phyloP scores from a whole-genome alignment of 2,113 vertebrate species.

The Hyla sarda region DNA sequence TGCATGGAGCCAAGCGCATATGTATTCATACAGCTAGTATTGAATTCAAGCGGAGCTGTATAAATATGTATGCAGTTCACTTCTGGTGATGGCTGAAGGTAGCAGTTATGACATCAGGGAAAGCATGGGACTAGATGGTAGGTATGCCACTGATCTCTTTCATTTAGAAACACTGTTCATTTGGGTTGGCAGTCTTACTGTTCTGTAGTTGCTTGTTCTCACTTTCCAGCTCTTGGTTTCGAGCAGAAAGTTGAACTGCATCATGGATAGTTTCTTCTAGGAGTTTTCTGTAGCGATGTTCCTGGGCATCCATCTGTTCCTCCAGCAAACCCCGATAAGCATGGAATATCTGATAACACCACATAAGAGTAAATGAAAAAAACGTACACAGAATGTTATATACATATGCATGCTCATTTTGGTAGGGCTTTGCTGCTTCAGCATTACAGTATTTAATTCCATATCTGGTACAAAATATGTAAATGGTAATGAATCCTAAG shows the following conservation, averaged over 20 bases:
- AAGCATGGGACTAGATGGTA: no score
- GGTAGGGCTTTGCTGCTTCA: not conserved
- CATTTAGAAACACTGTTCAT: no score
- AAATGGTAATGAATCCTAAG: no score
- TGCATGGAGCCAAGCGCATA: no score
- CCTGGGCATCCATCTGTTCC: slow-evolving; percentile 72
- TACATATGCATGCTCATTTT: not conserved
- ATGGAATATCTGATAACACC: slow-evolving; percentile 75
- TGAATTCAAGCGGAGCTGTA: no score
- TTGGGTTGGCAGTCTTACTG: not conserved
- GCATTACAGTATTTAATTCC: no score
- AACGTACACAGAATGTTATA: not conserved
- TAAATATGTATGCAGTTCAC: no score
- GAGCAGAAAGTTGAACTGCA: slow-evolving; percentile 68
- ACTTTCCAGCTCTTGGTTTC: slow-evolving; percentile 76
- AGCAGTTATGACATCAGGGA: no score
- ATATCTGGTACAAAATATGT: no score
- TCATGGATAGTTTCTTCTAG: slow-evolving; percentile 79
- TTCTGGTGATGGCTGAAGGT: no score
- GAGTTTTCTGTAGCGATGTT: slow-evolving; percentile 71
- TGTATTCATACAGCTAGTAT: no score
- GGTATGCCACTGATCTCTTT: not conserved
- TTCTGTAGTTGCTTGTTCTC: slow-evolving; percentile 66
- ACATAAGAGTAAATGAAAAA: not conserved
- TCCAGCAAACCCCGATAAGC: slow-evolving; percentile 76